These are phyloP conservation scores for Tragulus kanchil DNA, from an alignment of 2,113 vertebrate species.

Conservation along the genomic window DNA sequence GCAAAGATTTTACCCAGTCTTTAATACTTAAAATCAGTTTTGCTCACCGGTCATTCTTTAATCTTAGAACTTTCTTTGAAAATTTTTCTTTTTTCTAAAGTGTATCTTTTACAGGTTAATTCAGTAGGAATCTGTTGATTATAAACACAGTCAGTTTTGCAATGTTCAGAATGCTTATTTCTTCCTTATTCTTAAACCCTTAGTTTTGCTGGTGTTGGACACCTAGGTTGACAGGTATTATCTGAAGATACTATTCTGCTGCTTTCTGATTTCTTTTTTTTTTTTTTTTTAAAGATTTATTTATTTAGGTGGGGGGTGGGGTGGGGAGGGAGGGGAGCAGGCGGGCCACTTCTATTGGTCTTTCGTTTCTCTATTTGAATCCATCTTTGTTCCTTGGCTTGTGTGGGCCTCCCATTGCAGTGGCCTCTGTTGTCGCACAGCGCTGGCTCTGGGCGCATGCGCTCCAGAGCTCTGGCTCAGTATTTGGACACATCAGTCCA, in stretches of 20 bases:
- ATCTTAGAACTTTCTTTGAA: background rate
- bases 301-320: too few species aligned
- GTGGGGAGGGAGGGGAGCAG: too few species aligned
- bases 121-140: background rate
- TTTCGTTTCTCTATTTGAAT: too few species aligned
- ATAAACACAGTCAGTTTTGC: background rate
- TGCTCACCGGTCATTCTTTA: constrained; percentile 41
- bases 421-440: too few species aligned
- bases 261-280: background rate
- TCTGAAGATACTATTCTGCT: background rate
- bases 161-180: background rate
- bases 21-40: constrained; percentile 22
- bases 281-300: too few species aligned
- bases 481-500: too few species aligned
- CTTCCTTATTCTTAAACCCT: background rate
- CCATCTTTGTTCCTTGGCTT: too few species aligned
- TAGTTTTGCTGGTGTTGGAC: background rate
- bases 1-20: background rate
- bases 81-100: background rate
- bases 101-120: background rate
- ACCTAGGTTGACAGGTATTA: background rate
- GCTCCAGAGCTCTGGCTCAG: too few species aligned
- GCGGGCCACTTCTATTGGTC: too few species aligned
- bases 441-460: too few species aligned
- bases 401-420: too few species aligned